Base-by-base conservation (phyloP, 30 jellyfish, hydroid and myxozoan genomes). In the Aurelia sp. region DNA sequence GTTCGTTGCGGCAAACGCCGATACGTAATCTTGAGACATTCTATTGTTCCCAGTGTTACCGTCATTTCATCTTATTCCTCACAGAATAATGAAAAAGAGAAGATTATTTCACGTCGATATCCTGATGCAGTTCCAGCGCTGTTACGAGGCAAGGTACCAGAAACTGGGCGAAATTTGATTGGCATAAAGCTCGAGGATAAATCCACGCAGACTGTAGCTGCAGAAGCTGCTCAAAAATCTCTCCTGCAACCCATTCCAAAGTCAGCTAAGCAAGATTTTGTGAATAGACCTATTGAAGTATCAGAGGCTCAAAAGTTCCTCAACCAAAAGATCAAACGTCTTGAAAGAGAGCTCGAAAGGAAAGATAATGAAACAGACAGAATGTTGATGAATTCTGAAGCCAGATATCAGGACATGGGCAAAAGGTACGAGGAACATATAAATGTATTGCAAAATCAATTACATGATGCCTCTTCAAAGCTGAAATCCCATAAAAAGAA, bases 21-120 rank as follows among this genome's bases (percentile, higher is more conserved):
- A 4, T 71, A 51, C 11, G 31, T 23, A 16, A 13, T 18, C 22
- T 71, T 71, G 27, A 15, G 27, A 18, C 22, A 40, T 4, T 23
- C 58, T 10, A 3, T 11, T 31, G 13, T 68, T 4, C n/a, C 16
- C 79, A 27, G 22, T 19, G 0, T 11, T 31, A 31, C 79, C 37
- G 6, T 27, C 22, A 18, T 79, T 68, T 67, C 40, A 37, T 55
- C 19, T 52, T 35, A 31, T 66, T 18, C 63, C 23, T 23, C n/a
- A 6, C 40, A 90, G 97, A 91, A 63, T 11, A 84, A 76, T n/a
- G 97, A 90, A 78, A 90, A 82, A 96, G 97, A 90, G 70, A 74
- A 70, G 33, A 85, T 90, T 71, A 74, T 90, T 27, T 55, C 50
- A 2, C 81, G 67, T 33, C 91, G 97, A 10, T 82, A 90, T 70